These are phyloP conservation scores for Solenopsis invicta DNA, from an alignment of 1,140 invertebrate genomes.

Conservation along the genomic window DNA sequence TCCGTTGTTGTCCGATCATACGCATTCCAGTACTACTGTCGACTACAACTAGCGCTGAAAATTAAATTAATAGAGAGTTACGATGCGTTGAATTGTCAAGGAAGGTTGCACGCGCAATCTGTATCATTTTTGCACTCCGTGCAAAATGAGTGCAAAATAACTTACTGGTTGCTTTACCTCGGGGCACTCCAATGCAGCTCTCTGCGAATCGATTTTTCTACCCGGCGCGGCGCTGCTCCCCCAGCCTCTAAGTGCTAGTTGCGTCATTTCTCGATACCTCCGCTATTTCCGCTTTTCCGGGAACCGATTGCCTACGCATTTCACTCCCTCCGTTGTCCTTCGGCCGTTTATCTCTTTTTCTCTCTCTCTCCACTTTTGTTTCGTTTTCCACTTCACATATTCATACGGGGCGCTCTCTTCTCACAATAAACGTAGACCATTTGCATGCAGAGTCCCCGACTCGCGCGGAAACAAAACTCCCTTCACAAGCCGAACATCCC, in stretches of 20 bases:
- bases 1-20: background rate
- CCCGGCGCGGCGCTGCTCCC: background rate
- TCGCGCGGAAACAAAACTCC: constrained; percentile 76
- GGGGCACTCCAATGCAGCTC: background rate
- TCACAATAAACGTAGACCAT: constrained; percentile 84
- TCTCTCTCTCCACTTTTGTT: constrained; percentile 77
- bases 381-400: constrained; percentile 84
- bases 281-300: constrained; percentile 72
- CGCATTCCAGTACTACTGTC: background rate
- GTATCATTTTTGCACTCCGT: background rate
- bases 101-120: background rate
- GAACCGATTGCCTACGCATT: constrained; percentile 29
- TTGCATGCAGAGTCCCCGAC: constrained; percentile 83
- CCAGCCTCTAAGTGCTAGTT: constrained; percentile 4
- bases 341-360: constrained; percentile 53
- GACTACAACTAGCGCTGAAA: background rate
- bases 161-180: background rate
- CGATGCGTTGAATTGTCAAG: background rate
- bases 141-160: background rate
- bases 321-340: background rate
- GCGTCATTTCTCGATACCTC: constrained; percentile 47
- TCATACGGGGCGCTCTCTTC: constrained; percentile 83
- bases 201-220: constrained; percentile 44
- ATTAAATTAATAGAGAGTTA: background rate
- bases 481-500: background rate